Evolutionary conservation across 2,797 vertebrate species (phyloP).

Genomic region (Myotis myotis): DNA sequence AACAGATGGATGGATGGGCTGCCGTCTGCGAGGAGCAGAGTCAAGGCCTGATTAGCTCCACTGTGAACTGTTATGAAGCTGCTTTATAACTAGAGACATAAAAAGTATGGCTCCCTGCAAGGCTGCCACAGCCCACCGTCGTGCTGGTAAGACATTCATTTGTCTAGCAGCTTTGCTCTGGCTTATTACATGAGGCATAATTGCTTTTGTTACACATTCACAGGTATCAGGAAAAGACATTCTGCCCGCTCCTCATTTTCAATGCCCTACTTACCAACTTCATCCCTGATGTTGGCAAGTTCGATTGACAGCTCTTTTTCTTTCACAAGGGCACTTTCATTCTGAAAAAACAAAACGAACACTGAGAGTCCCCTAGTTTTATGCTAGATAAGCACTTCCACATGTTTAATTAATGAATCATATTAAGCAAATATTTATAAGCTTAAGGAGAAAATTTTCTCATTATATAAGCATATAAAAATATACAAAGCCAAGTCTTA

Average conservation of each 20-base stretch:
- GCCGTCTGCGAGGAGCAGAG: conserved; percentile 25
- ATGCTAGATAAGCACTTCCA: conserved; percentile 71
- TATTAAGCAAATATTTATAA: conserved; percentile 64
- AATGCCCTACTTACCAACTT: conserved; percentile 93
- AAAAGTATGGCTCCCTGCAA: conserved; percentile 1
- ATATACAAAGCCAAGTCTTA: conserved; percentile 23
- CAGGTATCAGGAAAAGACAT: conserved; percentile 54
- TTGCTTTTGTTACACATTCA: conserved; percentile 49
- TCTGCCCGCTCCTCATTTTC: conserved; percentile 46
- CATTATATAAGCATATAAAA: conserved; percentile 32
- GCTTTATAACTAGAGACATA: conserved; percentile 6
- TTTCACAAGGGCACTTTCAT: conserved; percentile 91
- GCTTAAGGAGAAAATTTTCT: conserved; percentile 33
- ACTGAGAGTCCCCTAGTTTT: conserved; percentile 69
- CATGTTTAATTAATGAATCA: conserved; percentile 73
- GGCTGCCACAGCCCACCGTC: not conserved
- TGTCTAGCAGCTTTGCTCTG: not conserved
- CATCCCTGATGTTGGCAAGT: conserved; percentile 96
- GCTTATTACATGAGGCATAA: not conserved
- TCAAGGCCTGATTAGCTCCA: not conserved
- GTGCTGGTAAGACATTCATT: not conserved
- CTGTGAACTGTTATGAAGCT: not conserved
- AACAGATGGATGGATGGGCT: not conserved
- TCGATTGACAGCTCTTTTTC: conserved; percentile 93
- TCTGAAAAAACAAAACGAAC: conserved; percentile 87